Evolutionary conservation across 2,113 vertebrate genomes (phyloP), one percentile per base, ranked within the genome.

Genomic region (Lichenostomus cassidix): DNA sequence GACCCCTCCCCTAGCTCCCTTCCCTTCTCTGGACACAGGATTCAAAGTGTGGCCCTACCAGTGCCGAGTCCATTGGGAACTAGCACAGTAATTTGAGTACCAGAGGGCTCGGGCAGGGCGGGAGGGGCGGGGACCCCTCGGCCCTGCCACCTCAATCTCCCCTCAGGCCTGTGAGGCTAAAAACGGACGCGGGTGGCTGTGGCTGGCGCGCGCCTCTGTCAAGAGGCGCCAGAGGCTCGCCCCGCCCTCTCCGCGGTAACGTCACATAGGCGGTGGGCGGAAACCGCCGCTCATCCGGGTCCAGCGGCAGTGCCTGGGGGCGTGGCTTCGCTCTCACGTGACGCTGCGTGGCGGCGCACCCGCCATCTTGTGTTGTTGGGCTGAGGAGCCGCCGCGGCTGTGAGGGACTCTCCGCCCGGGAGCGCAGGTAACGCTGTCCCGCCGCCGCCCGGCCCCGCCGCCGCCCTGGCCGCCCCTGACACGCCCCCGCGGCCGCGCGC

Each of bases 281-380:
- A 28, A 44, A 41, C 25, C 64, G 13, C 19, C n/a, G 9, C 5
- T 20, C 91, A 83, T 92, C 93, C 81, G 96, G 94, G 83, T 63
- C 50, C 64, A 35, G 37, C 58, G 77, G 46, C 88, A 35, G 82
- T 31, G 76, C 73, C 53, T 6, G 73, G 33, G 67, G 95, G 95
- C 42, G 90, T 55, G 25, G 91, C 81, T 3, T 46, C 4, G 0
- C 4, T 9, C 91, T 98, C 98, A 98, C 94, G 97, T 96, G 97
- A 97, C 95, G 91, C 87, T 97, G 97, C 98, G 97, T 97, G 97
- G 94, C 95, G 93, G 97, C 97, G 97, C 98, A 95, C 96, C 97
- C 97, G 98, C 98, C 98, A 98, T 98, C 98, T 98, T 98, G 98
- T 98, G 98, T 98, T 98, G 98, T 98, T 97, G 97, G 96, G 97